Evolutionary conservation across 2,113 vertebrate genomes (phyloP).

Genomic region (Ascaphus truei): DNA sequence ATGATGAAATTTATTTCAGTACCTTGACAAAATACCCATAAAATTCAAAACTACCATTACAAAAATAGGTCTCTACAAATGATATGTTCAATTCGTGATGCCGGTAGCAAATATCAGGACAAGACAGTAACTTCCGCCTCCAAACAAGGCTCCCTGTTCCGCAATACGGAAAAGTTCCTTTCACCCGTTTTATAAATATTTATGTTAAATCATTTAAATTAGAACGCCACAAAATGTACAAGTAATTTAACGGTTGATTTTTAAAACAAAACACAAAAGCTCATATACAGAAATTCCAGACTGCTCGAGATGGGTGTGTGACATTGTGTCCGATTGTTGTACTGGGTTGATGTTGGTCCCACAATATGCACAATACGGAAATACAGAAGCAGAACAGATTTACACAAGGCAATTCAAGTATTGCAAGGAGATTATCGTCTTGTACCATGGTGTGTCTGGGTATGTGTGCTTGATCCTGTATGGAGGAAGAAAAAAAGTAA

Average conservation of each 20-base stretch:
- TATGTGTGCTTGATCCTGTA: constrained; percentile 73
- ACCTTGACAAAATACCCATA: constrained; percentile 98
- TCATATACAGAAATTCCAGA: constrained; percentile 73
- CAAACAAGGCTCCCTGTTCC: constrained; percentile 62
- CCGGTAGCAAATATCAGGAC: constrained; percentile 75
- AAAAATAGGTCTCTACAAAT: constrained; percentile 99
- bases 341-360: constrained; percentile 81
- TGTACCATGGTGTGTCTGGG: constrained; percentile 78
- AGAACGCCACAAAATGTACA: constrained; percentile 95
- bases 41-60: constrained; percentile 96
- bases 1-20: constrained; percentile 91
- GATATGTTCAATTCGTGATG: constrained; percentile 70
- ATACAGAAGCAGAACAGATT: constrained; percentile 71
- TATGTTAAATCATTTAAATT: constrained; percentile 98
- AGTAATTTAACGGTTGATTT: constrained; percentile 61
- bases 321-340: constrained; percentile 59
- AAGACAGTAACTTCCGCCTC: constrained; percentile 78
- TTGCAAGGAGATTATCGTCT: constrained; percentile 75
- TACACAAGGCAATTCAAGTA: constrained; percentile 70
- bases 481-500: constrained; percentile 34
- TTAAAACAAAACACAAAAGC: constrained; percentile 63
- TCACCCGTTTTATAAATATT: constrained; percentile 78
- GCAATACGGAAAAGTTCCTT: constrained; percentile 51
- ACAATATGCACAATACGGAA: constrained; percentile 63
- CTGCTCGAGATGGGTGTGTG: constrained; percentile 61